Evolutionary conservation across 2,797 vertebrate species (phyloP).

Genomic region (Botia almorhae): DNA sequence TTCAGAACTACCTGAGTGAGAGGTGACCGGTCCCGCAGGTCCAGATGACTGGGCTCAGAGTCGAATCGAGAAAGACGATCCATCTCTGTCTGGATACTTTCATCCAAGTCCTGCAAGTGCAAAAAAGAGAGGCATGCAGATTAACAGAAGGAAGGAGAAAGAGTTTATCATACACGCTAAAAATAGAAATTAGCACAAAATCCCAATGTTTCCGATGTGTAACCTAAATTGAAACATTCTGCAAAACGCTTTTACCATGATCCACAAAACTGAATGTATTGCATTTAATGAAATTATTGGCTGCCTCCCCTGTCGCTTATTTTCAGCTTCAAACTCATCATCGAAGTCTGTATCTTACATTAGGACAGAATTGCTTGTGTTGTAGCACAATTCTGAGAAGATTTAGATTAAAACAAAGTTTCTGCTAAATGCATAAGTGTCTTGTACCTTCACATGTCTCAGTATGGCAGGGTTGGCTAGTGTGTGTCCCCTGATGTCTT

Average conservation of each 20-base stretch:
- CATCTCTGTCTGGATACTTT: conserved; percentile 81
- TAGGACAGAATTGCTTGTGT: too few species aligned
- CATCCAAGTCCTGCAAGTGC: conserved; percentile 73
- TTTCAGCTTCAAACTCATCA: too few species aligned
- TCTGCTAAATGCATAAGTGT: not conserved
- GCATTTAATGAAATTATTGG: too few species aligned
- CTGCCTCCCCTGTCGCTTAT: too few species aligned
- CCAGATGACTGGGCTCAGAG: conserved; percentile 75
- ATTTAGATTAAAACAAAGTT: not conserved
- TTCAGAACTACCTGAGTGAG: conserved; percentile 77
- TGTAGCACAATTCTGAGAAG: too few species aligned
- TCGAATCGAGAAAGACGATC: conserved; percentile 77
- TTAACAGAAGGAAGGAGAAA: not conserved
- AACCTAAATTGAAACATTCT: too few species aligned
- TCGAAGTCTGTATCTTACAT: too few species aligned
- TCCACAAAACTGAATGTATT: too few species aligned
- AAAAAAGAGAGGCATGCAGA: conserved; percentile 8
- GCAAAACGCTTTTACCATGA: too few species aligned
- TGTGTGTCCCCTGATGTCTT: conserved; percentile 74
- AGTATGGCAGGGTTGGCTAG: conserved; percentile 76
- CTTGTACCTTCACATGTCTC: conserved; percentile 78
- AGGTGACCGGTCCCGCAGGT: conserved; percentile 79
- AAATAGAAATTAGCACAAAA: too few species aligned
- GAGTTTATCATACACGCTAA: too few species aligned
- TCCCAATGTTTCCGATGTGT: too few species aligned